Evolutionary conservation across 2,113 vertebrate genomes (phyloP).

Genomic region (Hymenochirus boettgeri): DNA sequence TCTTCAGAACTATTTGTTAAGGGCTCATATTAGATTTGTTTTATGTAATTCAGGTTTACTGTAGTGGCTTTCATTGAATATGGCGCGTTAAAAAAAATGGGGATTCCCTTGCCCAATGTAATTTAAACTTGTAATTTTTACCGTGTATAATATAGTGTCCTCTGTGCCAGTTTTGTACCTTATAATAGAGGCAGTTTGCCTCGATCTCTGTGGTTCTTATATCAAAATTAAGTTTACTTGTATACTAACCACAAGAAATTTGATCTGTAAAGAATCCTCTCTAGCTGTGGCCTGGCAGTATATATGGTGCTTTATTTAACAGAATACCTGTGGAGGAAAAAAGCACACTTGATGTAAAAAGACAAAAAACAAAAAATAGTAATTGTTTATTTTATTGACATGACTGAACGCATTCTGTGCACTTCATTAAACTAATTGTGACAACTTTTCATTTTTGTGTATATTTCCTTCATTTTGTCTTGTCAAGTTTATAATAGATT

Average conservation of each 20-base stretch:
- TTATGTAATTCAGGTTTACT: constrained; percentile 85
- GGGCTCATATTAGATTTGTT: constrained; percentile 81
- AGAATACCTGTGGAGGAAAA: constrained; percentile 92
- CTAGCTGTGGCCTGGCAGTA: constrained; percentile 97
- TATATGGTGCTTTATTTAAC: constrained; percentile 99
- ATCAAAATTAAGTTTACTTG: constrained; percentile 98
- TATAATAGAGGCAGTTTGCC: constrained; percentile 83
- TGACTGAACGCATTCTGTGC: constrained; percentile 77
- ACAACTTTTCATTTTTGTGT: constrained; percentile 73
- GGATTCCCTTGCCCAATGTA: constrained; percentile 71
- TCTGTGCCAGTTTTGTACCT: constrained; percentile 99
- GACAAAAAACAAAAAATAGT: constrained; percentile 64
- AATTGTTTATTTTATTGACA: constrained; percentile 95
- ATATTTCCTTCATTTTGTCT: constrained; percentile 54
- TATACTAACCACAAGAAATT: constrained; percentile 97
- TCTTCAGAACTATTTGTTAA: constrained; percentile 83
- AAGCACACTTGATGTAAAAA: constrained; percentile 97
- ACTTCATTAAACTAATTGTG: constrained; percentile 82
- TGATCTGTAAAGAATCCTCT: constrained; percentile 99
- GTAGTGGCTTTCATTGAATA: constrained; percentile 89
- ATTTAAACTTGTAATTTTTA: constrained; percentile 99
- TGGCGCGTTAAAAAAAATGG: constrained; percentile 88
- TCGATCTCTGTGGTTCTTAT: constrained; percentile 94
- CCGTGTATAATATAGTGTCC: constrained; percentile 95
- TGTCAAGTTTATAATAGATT: no score